These are phyloP conservation scores for Colletes latitarsis DNA, from an alignment of 1,140 invertebrate genomes.

Conservation along the genomic window DNA sequence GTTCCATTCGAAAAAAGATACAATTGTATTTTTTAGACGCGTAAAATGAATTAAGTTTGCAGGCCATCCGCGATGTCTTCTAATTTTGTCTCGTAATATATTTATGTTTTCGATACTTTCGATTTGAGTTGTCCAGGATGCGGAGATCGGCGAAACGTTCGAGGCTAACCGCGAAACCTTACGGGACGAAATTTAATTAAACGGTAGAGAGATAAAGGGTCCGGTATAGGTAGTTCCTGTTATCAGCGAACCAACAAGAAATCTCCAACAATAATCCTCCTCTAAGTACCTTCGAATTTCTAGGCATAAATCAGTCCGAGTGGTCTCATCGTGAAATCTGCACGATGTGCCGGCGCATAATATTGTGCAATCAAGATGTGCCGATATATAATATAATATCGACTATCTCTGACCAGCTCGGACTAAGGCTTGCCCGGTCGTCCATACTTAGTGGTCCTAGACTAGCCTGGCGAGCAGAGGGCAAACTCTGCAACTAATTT, in stretches of 20 bases:
- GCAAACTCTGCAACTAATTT: conserved; percentile 82
- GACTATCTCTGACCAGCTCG: conserved; percentile 79
- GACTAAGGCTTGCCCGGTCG: conserved; percentile 70
- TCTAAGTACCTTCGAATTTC: conserved; percentile 37
- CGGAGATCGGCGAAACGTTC: background rate
- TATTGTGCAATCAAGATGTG: conserved; percentile 78
- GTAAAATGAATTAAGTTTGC: too few species aligned
- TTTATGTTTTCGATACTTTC: background rate
- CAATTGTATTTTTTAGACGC: too few species aligned
- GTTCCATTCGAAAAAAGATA: too few species aligned
- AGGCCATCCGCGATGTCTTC: too few species aligned
- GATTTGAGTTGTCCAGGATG: background rate
- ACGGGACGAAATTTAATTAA: conserved; percentile 40
- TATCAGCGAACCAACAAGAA: conserved; percentile 35
- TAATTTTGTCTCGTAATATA: too few species aligned
- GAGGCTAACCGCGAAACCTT: conserved; percentile 4
- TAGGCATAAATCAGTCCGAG: conserved; percentile 37
- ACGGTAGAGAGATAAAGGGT: conserved; percentile 11
- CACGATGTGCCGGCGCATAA: conserved; percentile 74
- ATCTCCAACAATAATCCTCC: conserved; percentile 32
- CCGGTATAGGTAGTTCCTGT: background rate
- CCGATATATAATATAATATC: conserved; percentile 78
- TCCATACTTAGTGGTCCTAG: conserved; percentile 79
- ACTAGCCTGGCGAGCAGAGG: conserved; percentile 71
- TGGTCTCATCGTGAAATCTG: conserved; percentile 46